Percentiles rank a stretch among this genome's conserved stretches.
Evolutionary conservation across 35 echinoderm and acorn worm genomes (phyloP).

Genomic region (Apostichopus japonicus): DNA sequence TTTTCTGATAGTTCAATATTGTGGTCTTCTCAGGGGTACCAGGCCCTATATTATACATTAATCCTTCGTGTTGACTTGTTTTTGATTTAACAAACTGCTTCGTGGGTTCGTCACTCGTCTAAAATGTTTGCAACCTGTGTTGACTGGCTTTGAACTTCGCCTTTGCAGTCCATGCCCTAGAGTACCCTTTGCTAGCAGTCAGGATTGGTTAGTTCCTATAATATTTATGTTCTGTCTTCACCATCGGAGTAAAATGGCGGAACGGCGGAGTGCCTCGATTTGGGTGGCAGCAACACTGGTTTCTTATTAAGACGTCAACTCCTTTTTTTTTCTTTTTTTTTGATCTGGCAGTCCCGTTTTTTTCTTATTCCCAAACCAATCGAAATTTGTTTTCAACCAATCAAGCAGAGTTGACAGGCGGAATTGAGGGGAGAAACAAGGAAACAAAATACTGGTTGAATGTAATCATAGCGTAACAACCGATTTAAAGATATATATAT

Average conservation of each 20-base stretch:
- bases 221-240: slow-evolving; percentile 40
- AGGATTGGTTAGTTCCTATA: slow-evolving; percentile 31
- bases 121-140: slow-evolving; percentile 10
- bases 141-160: background rate
- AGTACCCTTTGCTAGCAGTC: slow-evolving; percentile 37
- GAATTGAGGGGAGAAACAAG: slow-evolving; percentile 39
- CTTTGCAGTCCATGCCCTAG: slow-evolving; percentile 10
- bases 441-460: slow-evolving; percentile 32
- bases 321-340: background rate
- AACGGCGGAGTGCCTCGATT: slow-evolving; percentile 41
- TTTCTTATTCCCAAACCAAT: slow-evolving; percentile 43
- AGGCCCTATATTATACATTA: too few relatives aligned
- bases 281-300: slow-evolving; percentile 44
- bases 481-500: slow-evolving; percentile 34
- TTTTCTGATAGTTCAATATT: too few relatives aligned
- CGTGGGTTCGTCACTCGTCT: too few relatives aligned
- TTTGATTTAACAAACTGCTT: too few relatives aligned
- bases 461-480: slow-evolving; percentile 33
- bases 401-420: slow-evolving; percentile 44
- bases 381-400: slow-evolving; percentile 49
- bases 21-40: too few relatives aligned
- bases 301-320: slow-evolving; percentile 43
- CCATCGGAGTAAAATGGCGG: slow-evolving; percentile 40
- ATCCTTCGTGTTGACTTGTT: too few relatives aligned
- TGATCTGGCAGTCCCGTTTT: background rate